phyloP scores from a whole-genome alignment of 2,797 vertebrate species.

The Clarias laeviceps region DNA sequence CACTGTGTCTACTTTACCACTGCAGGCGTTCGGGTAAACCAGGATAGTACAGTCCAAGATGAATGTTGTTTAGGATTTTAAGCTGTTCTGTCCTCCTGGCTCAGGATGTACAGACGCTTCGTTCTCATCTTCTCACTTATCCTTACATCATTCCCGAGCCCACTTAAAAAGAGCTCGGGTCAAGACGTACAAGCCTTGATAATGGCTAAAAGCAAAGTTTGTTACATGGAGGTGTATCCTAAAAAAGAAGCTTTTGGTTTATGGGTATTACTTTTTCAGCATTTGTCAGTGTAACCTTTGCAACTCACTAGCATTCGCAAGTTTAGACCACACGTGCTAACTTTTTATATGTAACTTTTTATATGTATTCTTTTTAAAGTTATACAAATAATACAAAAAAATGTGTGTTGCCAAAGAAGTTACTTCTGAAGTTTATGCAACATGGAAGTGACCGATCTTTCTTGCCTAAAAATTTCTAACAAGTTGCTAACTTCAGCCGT shows the following conservation, averaged over 20 bases:
- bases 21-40: constrained; percentile 29
- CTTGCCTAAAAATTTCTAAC: too few relatives aligned
- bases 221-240: constrained; percentile 3
- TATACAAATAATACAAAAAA: too few relatives aligned
- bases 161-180: constrained; percentile 1
- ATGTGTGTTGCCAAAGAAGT: too few relatives aligned
- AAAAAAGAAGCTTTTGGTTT: constrained; percentile 1
- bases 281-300: constrained; percentile 12
- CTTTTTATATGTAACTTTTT: neutral
- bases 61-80: constrained; percentile 19
- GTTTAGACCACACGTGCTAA: neutral
- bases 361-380: too few relatives aligned
- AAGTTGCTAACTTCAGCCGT: too few relatives aligned
- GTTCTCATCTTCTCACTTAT: neutral
- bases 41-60: constrained; percentile 41
- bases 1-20: constrained; percentile 28
- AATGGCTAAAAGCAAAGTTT: constrained; percentile 34
- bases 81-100: constrained; percentile 21
- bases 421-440: too few relatives aligned
- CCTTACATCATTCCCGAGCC: constrained; percentile 8
- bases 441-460: too few relatives aligned
- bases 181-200: constrained; percentile 24
- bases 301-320: neutral
- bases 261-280: neutral
- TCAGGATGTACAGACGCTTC: constrained; percentile 15